Base-by-base conservation (phyloP, 2,113 vertebrate species). In the Pao palembangensis region DNA sequence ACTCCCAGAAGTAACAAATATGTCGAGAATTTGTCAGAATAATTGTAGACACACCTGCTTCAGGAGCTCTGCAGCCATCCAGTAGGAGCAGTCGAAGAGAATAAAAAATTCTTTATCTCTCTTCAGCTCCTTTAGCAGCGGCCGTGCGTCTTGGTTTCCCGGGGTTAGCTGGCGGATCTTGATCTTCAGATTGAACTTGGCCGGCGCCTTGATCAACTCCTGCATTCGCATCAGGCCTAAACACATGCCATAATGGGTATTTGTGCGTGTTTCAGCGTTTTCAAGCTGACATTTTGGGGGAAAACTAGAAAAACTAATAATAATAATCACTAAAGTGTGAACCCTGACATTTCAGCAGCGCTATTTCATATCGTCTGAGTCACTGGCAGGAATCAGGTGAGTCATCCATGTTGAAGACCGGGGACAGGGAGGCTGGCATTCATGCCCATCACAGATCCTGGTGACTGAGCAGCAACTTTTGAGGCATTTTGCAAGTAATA, bases 201-300 rank as follows among this genome's bases (percentile, higher is more conserved):
- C 95, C 12, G 97, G 96, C 66, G 97, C 96, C 87, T 99, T 98
- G 91, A 99, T 99, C 81, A 99, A 90, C 86, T 99, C 96, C 88
- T 99, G 97, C 87, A 99, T 90, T 54, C 95, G 94, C 89, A 99
- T 98, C 58, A 99, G 88, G 83, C 97, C 97, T 99, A 71, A 48
- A 74, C 82, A 81, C 25, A 28, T 28, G 23, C 2, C 23, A 25
- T 25, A 25, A 25, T 25, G 23, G 23, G 2, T 25, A 25, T 25
- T 25, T 25, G 23, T 25, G 23, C 3, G 23, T 25, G 5, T 25
- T 25, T 25, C 23, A 25, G 23, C 23, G 5, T 25, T 38, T 38
- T 38, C 34, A 6, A 38, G 34, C 34, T 38, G 34, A 38, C 34
- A 38, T 38, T 38, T 38, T 12, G 2, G 41, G 14, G 41, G 11